Conservation (phyloP, 2,797 vertebrate species). For the Anguilla anguilla region DNA sequence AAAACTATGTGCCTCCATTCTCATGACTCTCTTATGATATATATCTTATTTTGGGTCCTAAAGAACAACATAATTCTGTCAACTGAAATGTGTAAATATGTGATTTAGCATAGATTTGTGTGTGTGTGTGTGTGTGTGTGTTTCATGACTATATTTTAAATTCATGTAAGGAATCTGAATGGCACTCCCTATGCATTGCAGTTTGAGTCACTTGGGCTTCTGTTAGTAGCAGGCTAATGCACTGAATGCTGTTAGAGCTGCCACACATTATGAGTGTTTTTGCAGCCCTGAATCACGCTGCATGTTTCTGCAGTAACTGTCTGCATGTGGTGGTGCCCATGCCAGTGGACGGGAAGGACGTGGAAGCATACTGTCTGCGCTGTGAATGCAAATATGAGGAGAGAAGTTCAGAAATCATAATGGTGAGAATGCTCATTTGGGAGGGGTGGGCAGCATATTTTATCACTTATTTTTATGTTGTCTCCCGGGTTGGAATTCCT, state of each 20-base stretch:
- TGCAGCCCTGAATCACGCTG: neutral
- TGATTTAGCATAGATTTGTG: no score
- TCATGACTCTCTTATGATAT: neutral
- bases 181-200: neutral
- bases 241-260: neutral
- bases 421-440: constrained; percentile 68
- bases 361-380: constrained; percentile 95
- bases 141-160: no score
- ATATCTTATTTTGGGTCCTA: neutral
- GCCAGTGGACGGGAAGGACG: constrained; percentile 92
- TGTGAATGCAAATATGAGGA: constrained; percentile 99
- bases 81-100: neutral
- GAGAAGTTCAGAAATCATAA: constrained; percentile 95
- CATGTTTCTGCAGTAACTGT: constrained; percentile 79
- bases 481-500: neutral
- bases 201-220: neutral
- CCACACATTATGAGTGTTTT: neutral
- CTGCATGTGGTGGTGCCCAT: constrained; percentile 94
- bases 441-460: neutral
- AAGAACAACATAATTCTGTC: neutral
- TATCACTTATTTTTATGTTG: neutral
- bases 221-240: neutral
- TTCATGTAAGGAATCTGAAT: no score
- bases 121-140: no score
- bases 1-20: neutral